These are phyloP conservation scores for Agriopis leucophaearia DNA, from an alignment of 2,888 invertebrate species.

Conservation along the genomic window DNA sequence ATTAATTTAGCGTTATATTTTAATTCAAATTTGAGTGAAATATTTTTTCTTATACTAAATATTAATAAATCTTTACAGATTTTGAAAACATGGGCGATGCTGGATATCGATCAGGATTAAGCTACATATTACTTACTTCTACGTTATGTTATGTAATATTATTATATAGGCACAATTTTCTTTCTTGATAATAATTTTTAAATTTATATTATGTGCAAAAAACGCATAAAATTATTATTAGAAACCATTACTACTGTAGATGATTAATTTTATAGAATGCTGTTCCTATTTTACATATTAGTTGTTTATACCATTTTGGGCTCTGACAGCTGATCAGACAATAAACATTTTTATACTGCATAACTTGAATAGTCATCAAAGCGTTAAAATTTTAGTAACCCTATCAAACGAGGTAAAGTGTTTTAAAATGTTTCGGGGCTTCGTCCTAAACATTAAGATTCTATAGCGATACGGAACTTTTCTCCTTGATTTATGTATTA, in stretches of 20 bases:
- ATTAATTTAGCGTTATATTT: neutral
- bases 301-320: constrained; percentile 47
- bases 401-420: constrained; percentile 24
- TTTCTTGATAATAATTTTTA: constrained; percentile 60
- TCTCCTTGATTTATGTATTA: constrained; percentile 13
- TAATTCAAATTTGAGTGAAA: neutral
- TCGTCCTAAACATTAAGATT: constrained; percentile 16
- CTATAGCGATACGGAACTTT: constrained; percentile 17
- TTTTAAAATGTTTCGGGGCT: constrained; percentile 21
- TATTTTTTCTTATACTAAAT: neutral
- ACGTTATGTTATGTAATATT: constrained; percentile 59
- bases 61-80: constrained; percentile 58
- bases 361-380: constrained; percentile 24
- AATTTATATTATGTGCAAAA: too few species aligned
- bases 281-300: constrained; percentile 40
- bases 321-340: constrained; percentile 64
- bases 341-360: constrained; percentile 58
- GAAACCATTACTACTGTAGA: constrained; percentile 1
- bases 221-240: neutral
- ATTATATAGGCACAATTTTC: constrained; percentile 52
- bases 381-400: constrained; percentile 20
- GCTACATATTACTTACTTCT: constrained; percentile 53
- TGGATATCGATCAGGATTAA: constrained; percentile 55
- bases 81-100: constrained; percentile 68
- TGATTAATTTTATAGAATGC: constrained; percentile 36